Evolutionary conservation across 2,888 invertebrate species (phyloP).

Genomic region (Dexiosoma caninum): DNA sequence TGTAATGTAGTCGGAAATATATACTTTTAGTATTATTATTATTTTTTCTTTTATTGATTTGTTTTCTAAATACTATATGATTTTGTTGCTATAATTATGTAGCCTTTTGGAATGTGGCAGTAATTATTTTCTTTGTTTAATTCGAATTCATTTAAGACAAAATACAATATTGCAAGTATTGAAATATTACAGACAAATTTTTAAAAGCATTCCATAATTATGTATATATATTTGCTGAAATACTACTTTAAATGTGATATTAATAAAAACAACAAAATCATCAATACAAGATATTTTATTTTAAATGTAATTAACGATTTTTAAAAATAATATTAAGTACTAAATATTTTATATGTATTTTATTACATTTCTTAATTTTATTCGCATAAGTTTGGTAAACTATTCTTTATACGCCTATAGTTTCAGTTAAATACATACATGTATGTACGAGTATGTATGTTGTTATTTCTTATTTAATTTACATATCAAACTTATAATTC

Average conservation of each 20-base stretch:
- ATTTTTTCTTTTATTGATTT: constrained; percentile 16
- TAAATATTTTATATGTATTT: not conserved
- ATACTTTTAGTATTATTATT: constrained; percentile 17
- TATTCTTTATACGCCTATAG: not conserved
- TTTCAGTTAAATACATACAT: not conserved
- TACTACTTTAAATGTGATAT: not conserved
- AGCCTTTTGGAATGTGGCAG: constrained; percentile 58
- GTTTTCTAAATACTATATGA: constrained; percentile 14
- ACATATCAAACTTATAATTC: not conserved
- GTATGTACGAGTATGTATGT: no score
- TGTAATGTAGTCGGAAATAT: constrained; percentile 33
- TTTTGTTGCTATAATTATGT: constrained; percentile 30
- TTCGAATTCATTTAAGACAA: constrained; percentile 9
- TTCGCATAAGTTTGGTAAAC: not conserved
- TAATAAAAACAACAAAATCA: constrained; percentile 46
- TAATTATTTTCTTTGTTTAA: constrained; percentile 8
- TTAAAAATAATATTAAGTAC: not conserved
- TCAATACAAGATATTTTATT: not conserved
- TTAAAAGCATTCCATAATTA: not conserved
- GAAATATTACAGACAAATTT: not conserved
- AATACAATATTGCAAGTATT: constrained; percentile 12
- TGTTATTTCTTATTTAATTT: not conserved
- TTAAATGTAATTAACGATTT: not conserved
- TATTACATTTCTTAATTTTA: not conserved
- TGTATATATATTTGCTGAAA: not conserved